Evolutionary conservation across 2,113 vertebrate genomes (phyloP).

Genomic region (Passer domesticus): DNA sequence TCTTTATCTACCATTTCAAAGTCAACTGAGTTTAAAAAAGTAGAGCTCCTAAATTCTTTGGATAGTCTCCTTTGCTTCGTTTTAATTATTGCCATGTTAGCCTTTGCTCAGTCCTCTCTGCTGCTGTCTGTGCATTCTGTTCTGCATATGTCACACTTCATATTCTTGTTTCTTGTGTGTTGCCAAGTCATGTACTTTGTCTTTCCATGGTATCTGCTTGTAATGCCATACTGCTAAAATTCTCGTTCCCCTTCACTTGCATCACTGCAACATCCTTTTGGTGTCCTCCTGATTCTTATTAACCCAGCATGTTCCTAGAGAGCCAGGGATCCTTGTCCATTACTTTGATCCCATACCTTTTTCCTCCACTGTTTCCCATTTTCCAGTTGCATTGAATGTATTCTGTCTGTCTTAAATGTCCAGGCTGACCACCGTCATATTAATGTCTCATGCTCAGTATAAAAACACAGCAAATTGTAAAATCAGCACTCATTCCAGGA

Average conservation of each 20-base stretch:
- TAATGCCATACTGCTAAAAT: background rate
- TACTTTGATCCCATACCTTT: background rate
- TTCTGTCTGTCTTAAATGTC: background rate
- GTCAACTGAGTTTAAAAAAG: background rate
- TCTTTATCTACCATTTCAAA: background rate
- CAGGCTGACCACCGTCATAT: background rate
- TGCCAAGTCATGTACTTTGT: rapidly evolving
- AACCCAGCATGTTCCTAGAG: background rate
- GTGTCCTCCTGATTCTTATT: background rate
- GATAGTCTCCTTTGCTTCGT: background rate
- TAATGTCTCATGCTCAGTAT: background rate
- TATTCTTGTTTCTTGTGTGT: background rate
- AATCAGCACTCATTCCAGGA: background rate
- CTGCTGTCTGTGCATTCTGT: background rate
- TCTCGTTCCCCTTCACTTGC: background rate
- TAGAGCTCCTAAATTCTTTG: background rate
- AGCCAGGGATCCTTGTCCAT: background rate
- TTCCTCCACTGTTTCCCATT: background rate
- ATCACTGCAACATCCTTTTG: background rate
- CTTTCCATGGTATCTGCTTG: background rate
- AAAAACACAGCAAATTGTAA: background rate
- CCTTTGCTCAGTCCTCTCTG: background rate
- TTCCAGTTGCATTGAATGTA: background rate
- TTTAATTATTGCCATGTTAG: background rate
- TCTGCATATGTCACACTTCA: background rate